These are phyloP conservation scores for Drosophila nasuta DNA, from an alignment of 1,140 invertebrate genomes.

Conservation along the genomic window DNA sequence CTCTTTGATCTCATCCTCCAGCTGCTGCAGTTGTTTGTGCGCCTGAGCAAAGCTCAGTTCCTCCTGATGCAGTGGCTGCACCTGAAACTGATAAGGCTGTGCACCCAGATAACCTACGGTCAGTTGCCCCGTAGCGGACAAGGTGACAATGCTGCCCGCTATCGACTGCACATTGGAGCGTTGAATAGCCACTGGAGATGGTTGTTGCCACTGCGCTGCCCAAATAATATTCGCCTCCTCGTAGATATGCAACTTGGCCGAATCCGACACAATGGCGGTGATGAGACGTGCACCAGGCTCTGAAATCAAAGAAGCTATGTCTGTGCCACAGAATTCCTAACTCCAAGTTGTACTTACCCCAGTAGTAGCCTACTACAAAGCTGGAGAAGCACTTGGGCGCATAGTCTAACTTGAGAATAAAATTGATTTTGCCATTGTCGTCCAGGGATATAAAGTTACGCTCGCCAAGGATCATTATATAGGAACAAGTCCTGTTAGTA, in stretches of 20 bases:
- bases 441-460: conserved; percentile 73
- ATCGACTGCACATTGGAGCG: conserved; percentile 75
- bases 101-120: conserved; percentile 78
- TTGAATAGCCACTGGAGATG: conserved; percentile 75
- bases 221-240: conserved; percentile 90
- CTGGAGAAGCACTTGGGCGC: conserved; percentile 78
- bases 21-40: conserved; percentile 77
- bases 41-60: conserved; percentile 76
- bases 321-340: rapidly evolving
- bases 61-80: conserved; percentile 70
- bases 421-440: conserved; percentile 77
- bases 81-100: conserved; percentile 79
- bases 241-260: conserved; percentile 89
- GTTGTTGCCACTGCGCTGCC: conserved; percentile 88
- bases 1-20: conserved; percentile 83
- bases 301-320: conserved; percentile 52
- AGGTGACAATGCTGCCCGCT: conserved; percentile 73
- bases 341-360: conserved; percentile 62
- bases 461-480: conserved; percentile 80
- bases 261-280: conserved; percentile 87
- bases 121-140: conserved; percentile 66
- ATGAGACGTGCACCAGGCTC: conserved; percentile 87
- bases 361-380: conserved; percentile 81
- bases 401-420: conserved; percentile 82
- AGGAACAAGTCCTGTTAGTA: conserved; percentile 54